Conservation (phyloP, 1,140 invertebrate species). For the Nephila pilipes region DNA sequence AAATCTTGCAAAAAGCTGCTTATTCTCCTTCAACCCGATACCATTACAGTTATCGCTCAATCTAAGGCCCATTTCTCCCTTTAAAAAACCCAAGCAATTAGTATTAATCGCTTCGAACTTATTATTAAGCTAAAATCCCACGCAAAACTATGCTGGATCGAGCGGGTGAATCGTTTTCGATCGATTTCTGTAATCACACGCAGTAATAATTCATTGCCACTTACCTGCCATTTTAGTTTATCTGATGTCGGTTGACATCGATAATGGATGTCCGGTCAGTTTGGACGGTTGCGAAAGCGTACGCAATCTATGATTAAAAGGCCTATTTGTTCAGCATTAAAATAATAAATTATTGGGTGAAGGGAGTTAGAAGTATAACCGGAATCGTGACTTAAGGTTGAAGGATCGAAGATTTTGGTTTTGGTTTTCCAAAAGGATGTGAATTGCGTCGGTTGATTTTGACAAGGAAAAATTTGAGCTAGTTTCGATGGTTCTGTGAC, state of each 20-base stretch:
- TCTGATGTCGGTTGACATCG: conserved; percentile 49
- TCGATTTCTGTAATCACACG: not conserved
- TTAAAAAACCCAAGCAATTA: not conserved
- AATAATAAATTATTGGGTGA: conserved; percentile 22
- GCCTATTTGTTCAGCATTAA: conserved; percentile 39
- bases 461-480: not conserved
- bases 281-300: conserved; percentile 37
- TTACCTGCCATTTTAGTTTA: conserved; percentile 67
- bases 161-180: not conserved
- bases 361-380: not conserved
- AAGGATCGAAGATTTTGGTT: not conserved
- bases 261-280: conserved; percentile 45
- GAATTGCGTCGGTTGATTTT: not conserved
- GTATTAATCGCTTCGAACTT: not conserved
- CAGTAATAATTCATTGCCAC: conserved; percentile 56
- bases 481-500: not conserved
- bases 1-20: too few species aligned
- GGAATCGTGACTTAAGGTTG: conserved; percentile 3
- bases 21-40: not conserved
- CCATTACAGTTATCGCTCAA: not conserved
- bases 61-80: not conserved
- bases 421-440: not conserved
- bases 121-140: not conserved
- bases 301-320: conserved; percentile 46
- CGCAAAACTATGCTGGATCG: not conserved